A percentile compares a stretch with the other conserved stretches of the same genome.
Evolutionary conservation across 37 sponge, comb jelly and placozoan genomes (phyloP).

Genomic region (Petrosia ficiformis): DNA sequence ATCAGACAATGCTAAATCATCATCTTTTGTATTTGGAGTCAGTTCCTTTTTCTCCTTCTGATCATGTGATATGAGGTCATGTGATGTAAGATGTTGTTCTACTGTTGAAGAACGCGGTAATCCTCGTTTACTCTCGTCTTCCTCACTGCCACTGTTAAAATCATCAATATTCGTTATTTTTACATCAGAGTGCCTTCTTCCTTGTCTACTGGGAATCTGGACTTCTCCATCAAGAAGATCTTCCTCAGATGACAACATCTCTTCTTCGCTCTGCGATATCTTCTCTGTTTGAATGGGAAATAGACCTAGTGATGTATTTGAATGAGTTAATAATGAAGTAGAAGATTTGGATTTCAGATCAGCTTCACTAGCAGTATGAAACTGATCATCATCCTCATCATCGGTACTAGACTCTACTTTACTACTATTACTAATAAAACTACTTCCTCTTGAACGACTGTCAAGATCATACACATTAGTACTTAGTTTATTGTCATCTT

Average conservation of each 20-base stretch:
- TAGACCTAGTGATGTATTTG: neutral
- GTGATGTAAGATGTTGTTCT: too few species aligned
- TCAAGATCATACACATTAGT: neutral
- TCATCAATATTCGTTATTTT: slow-evolving; percentile 5
- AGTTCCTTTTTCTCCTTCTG: too few species aligned
- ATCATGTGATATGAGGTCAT: too few species aligned
- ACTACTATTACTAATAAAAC: neutral
- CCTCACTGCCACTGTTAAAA: slow-evolving; percentile 2
- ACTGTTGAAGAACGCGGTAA: too few species aligned
- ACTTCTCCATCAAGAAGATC: neutral
- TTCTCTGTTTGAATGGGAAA: neutral
- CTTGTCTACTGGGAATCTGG: neutral
- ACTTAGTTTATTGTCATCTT: neutral
- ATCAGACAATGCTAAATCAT: neutral
- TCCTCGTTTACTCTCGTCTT: neutral
- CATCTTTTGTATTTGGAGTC: too few species aligned
- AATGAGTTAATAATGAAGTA: neutral
- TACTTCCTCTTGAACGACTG: neutral
- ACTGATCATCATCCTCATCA: neutral
- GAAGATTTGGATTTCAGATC: neutral
- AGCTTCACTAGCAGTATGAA: neutral
- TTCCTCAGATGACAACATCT: neutral
- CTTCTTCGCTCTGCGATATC: neutral
- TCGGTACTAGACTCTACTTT: neutral
- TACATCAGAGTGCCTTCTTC: neutral